These are phyloP conservation scores for Lateolabrax maculatus DNA, from an alignment of 2,797 vertebrate genomes.

Conservation along the genomic window DNA sequence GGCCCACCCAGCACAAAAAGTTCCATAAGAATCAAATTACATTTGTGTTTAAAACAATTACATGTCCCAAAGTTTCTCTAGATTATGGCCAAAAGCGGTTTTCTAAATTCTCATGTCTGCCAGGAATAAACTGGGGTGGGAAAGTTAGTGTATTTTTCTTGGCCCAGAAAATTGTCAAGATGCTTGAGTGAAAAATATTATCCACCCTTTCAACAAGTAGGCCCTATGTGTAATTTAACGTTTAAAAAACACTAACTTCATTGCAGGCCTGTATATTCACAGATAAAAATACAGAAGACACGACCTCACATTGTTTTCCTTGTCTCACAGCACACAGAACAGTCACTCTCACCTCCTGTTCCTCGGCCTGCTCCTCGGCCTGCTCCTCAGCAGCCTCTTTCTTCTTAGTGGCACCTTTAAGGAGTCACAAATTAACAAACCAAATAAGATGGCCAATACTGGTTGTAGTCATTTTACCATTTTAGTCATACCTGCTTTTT, in stretches of 20 bases:
- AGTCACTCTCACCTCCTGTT: constrained; percentile 62
- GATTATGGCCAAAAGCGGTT: fast-evolving
- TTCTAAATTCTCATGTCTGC: neutral
- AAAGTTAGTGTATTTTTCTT: too few relatives aligned
- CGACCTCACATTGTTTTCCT: neutral
- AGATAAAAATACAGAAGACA: neutral
- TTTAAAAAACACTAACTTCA: too few relatives aligned
- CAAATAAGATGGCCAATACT: fast-evolving
- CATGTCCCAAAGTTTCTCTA: neutral
- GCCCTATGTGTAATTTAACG: too few relatives aligned
- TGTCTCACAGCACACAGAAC: neutral
- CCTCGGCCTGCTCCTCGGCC: neutral
- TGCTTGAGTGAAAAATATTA: too few relatives aligned
- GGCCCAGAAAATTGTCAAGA: too few relatives aligned
- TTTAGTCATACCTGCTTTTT: constrained; percentile 55
- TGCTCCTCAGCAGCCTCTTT: neutral
- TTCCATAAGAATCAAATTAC: too few relatives aligned
- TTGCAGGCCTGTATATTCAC: neutral
- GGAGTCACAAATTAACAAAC: neutral
- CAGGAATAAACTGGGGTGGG: neutral
- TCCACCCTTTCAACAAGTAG: too few relatives aligned
- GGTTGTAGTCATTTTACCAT: fast-evolving
- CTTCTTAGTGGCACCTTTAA: constrained; percentile 51
- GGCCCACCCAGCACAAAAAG: too few relatives aligned
- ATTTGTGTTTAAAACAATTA: too few relatives aligned